Percentiles rank a stretch among this genome's conserved stretches.
Conservation (phyloP, 1,140 invertebrate species). For the Hyles euphorbiae region DNA sequence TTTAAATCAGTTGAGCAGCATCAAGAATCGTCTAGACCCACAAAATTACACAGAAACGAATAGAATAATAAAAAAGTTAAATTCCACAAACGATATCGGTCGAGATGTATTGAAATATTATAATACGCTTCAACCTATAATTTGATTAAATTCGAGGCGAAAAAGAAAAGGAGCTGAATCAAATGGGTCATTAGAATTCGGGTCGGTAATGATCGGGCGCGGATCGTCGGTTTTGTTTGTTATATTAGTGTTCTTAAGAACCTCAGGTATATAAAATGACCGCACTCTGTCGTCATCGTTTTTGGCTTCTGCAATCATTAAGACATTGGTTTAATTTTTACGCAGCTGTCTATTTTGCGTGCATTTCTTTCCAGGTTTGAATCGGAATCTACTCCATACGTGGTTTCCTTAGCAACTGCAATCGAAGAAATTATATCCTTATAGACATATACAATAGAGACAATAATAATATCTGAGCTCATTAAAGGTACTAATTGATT, state of each 20-base stretch:
- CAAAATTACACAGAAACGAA: conserved; percentile 62
- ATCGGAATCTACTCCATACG: too few relatives aligned
- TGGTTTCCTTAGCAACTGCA: too few relatives aligned
- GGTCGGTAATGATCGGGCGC: conserved; percentile 66
- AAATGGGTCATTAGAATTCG: conserved; percentile 69
- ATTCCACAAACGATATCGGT: conserved; percentile 68
- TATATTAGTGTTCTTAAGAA: conserved; percentile 46
- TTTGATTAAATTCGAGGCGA: conserved; percentile 69
- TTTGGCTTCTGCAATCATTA: background rate
- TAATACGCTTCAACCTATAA: conserved; percentile 71
- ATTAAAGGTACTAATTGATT: too few relatives aligned
- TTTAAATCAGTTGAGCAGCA: background rate
- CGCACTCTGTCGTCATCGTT: conserved; percentile 17
- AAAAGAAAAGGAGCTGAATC: conserved; percentile 63
- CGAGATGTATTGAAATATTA: conserved; percentile 71
- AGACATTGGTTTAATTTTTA: background rate
- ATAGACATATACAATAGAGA: too few relatives aligned
- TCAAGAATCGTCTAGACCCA: conserved; percentile 51
- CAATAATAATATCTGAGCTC: too few relatives aligned
- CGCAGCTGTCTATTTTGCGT: too few relatives aligned
- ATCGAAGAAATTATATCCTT: too few relatives aligned
- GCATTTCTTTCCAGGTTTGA: too few relatives aligned
- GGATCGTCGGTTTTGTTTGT: conserved; percentile 57
- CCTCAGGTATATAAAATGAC: conserved; percentile 47
- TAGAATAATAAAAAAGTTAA: conserved; percentile 66